These are phyloP conservation scores for Nyctereutes procyonoides DNA, from an alignment of 2,113 vertebrate genomes.

Conservation along the genomic window DNA sequence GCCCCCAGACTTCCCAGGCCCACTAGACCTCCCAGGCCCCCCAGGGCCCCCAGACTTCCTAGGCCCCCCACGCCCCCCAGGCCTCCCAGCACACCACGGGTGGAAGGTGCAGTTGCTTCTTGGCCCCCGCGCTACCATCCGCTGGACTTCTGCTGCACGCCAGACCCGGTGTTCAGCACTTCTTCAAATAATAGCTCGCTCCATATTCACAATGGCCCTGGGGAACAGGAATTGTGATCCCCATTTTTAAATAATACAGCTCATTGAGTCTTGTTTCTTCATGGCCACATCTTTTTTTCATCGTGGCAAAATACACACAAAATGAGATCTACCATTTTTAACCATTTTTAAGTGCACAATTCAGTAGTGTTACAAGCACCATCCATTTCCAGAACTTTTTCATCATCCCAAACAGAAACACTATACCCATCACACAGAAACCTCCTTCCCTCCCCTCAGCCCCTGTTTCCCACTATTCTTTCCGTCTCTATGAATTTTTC, in stretches of 20 bases:
- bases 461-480: not conserved
- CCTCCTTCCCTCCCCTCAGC: not conserved
- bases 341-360: not conserved
- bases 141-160: not conserved
- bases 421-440: not conserved
- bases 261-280: not conserved
- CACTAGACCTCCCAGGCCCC: too few species aligned
- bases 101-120: not conserved
- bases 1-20: too few species aligned
- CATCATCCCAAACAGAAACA: not conserved
- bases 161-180: not conserved
- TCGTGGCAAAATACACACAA: not conserved
- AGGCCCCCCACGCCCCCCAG: too few species aligned
- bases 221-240: not conserved
- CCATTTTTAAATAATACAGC: not conserved
- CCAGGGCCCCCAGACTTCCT: too few species aligned
- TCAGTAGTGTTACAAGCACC: not conserved
- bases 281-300: not conserved
- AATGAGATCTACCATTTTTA: not conserved
- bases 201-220: not conserved
- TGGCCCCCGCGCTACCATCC: rapidly evolving
- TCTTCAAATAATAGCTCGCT: not conserved
- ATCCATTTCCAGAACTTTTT: not conserved
- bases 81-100: too few species aligned
- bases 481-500: not conserved